These are phyloP conservation scores for Anguilla anguilla DNA, from an alignment of 2,797 vertebrate species.

Conservation along the genomic window DNA sequence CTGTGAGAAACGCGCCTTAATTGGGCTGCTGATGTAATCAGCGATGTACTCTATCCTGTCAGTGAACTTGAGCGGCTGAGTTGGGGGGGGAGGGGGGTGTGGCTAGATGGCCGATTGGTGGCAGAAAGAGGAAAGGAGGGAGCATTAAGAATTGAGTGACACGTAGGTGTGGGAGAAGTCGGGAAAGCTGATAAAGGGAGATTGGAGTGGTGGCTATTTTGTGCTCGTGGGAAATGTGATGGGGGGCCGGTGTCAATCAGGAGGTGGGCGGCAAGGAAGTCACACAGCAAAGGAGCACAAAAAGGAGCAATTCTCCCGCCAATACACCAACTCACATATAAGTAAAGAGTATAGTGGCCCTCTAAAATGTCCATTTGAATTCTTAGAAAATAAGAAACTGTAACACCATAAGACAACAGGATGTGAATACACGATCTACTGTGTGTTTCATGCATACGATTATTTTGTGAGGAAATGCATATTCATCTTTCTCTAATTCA, in stretches of 20 bases:
- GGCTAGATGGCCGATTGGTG: background rate
- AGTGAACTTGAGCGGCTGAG: slow-evolving; percentile 23
- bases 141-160: background rate
- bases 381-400: background rate
- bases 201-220: background rate
- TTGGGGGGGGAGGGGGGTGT: background rate
- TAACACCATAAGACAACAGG: background rate
- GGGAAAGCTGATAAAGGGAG: background rate
- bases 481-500: slow-evolving; percentile 36
- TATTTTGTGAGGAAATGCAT: slow-evolving; percentile 22
- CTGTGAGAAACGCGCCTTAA: background rate
- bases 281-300: background rate
- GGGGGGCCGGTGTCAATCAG: background rate
- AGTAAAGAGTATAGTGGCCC: background rate
- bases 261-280: slow-evolving; percentile 22
- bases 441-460: background rate
- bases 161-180: background rate
- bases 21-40: slow-evolving; percentile 32
- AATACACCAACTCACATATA: background rate
- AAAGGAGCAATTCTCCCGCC: background rate
- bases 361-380: background rate
- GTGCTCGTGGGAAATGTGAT: slow-evolving; percentile 34
- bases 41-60: background rate
- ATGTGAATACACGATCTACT: background rate
- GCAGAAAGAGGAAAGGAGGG: background rate